Percentiles rank a stretch among this genome's conserved stretches.
phyloP scores from a whole-genome alignment of 2,888 invertebrate species.

The Microctonus brassicae region DNA sequence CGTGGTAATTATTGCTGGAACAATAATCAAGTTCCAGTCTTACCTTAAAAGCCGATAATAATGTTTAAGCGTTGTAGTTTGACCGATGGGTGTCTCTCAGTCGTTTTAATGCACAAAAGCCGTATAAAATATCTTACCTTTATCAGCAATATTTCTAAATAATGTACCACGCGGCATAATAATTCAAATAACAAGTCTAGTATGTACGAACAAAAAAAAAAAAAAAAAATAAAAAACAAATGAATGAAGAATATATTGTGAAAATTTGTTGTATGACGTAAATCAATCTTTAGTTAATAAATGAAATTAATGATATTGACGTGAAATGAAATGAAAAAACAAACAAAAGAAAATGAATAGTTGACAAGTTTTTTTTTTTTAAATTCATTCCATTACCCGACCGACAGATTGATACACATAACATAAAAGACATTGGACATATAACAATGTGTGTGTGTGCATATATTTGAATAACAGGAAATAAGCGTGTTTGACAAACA shows the following conservation, averaged over 20 bases:
- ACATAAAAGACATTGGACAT: not conserved
- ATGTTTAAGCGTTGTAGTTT: slow-evolving; percentile 13
- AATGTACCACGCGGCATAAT: slow-evolving; percentile 15
- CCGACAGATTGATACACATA: not conserved
- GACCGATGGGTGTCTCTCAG: slow-evolving; percentile 8
- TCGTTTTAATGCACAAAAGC: slow-evolving; percentile 34
- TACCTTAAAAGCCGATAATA: slow-evolving; percentile 29
- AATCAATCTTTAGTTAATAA: slow-evolving; percentile 29
- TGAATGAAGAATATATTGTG: slow-evolving; percentile 18
- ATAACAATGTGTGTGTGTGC: not conserved
- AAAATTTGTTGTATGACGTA: slow-evolving; percentile 34
- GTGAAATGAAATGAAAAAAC: not conserved
- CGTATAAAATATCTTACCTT: slow-evolving; percentile 34
- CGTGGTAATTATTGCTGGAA: slow-evolving; percentile 31
- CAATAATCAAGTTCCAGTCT: slow-evolving; percentile 31
- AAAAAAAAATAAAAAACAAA: slow-evolving; percentile 12
- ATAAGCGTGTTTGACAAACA: slow-evolving; percentile 27
- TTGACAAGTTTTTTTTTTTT: not conserved
- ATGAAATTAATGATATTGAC: slow-evolving; percentile 5
- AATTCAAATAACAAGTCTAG: not conserved
- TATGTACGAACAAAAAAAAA: slow-evolving; percentile 2
- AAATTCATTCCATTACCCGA: not conserved
- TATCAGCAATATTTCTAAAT: slow-evolving; percentile 26
- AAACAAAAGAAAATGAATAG: not conserved
- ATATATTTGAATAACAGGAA: slow-evolving; percentile 11